Evolutionary conservation across 2,888 invertebrate species (phyloP).

Genomic region (Watsonalla cultraria): DNA sequence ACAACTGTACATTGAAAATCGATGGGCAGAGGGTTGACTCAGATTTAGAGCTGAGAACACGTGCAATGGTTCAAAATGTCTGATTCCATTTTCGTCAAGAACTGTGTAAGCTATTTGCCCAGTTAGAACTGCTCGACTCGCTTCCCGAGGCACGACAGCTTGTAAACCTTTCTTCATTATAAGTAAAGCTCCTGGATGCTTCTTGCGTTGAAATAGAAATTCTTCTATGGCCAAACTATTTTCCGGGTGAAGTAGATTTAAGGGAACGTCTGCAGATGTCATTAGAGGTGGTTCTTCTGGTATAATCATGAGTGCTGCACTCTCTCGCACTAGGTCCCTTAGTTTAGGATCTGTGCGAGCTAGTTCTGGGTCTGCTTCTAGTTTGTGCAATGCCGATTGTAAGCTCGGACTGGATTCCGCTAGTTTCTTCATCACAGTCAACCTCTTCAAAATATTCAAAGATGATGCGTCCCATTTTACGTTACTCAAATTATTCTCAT

Average conservation of each 20-base stretch:
- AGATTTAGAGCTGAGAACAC: conserved; percentile 85
- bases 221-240: conserved; percentile 89
- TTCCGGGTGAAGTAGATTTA: conserved; percentile 81
- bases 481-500: conserved; percentile 76
- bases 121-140: conserved; percentile 84
- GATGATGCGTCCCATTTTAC: conserved; percentile 79
- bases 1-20: conserved; percentile 83
- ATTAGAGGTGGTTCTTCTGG: conserved; percentile 80
- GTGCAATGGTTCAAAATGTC: conserved; percentile 86
- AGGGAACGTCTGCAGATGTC: conserved; percentile 85
- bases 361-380: conserved; percentile 82
- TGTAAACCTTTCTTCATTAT: conserved; percentile 86
- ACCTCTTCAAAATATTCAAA: conserved; percentile 82
- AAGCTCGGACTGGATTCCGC: conserved; percentile 82
- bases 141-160: conserved; percentile 87
- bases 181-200: conserved; percentile 80
- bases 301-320: conserved; percentile 83
- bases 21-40: conserved; percentile 80
- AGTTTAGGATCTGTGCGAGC: conserved; percentile 84
- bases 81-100: conserved; percentile 86
- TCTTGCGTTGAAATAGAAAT: conserved; percentile 81
- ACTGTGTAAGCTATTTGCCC: conserved; percentile 87
- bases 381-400: conserved; percentile 78
- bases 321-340: conserved; percentile 84
- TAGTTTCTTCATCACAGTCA: conserved; percentile 84